Evolutionary conservation across 2,113 vertebrate genomes (phyloP).

Genomic region (Prinia subflava): DNA sequence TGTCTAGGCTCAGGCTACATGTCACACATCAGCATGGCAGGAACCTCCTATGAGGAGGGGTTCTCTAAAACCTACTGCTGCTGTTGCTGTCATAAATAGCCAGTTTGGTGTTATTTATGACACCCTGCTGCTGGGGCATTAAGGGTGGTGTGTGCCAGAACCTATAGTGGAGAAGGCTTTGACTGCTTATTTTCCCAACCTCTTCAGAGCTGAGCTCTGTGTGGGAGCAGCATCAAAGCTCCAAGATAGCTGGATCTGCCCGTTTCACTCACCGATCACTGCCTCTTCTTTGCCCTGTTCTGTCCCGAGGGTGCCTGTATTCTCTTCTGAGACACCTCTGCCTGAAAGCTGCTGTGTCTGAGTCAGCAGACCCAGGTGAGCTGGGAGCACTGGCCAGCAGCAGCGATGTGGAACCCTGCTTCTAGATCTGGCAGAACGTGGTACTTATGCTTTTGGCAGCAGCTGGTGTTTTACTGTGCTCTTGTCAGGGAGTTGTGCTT

Average conservation of each 20-base stretch:
- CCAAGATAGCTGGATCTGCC: neutral
- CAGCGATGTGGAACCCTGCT: neutral
- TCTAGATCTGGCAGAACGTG: neutral
- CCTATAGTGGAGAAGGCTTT: neutral
- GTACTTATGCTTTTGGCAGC: neutral
- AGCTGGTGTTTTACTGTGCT: neutral
- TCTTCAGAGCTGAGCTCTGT: neutral
- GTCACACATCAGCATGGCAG: neutral
- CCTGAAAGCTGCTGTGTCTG: neutral
- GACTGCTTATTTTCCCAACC: neutral
- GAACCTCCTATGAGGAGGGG: neutral
- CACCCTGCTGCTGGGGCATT: neutral
- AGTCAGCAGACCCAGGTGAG: neutral
- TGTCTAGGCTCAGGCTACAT: neutral
- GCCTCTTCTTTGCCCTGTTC: neutral
- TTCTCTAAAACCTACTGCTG: neutral
- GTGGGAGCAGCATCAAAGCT: neutral
- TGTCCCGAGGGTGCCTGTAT: neutral
- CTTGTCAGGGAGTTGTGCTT: neutral
- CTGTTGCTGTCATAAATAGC: neutral
- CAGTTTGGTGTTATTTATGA: no score
- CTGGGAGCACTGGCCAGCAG: neutral
- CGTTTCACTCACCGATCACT: neutral
- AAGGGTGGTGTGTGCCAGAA: neutral
- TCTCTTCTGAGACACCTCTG: neutral